These are phyloP conservation scores for Heliocidaris erythrogramma DNA, from an alignment of 35 echinoderm and acorn worm species.

Conservation along the genomic window DNA sequence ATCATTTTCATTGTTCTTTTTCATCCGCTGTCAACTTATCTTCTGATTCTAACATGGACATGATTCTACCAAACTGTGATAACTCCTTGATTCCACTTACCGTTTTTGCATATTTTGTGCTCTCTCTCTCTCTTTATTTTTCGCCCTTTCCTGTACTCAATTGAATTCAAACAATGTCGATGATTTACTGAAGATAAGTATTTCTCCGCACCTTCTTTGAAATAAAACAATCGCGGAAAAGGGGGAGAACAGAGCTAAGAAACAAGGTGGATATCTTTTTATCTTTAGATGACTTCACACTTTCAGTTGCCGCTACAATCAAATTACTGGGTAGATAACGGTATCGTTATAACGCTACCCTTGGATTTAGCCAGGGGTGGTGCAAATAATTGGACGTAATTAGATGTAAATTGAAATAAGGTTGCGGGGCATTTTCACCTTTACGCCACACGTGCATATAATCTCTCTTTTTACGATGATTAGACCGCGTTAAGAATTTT, in stretches of 20 bases:
- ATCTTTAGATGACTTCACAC: neutral
- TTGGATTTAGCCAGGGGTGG: neutral
- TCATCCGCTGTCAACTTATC: no score
- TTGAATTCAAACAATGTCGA: no score
- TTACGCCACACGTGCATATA: neutral
- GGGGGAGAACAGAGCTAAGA: neutral
- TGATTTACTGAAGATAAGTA: no score
- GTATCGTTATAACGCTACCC: neutral
- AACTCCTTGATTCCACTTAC: no score
- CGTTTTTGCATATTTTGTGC: no score
- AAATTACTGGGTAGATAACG: neutral
- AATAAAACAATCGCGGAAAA: no score
- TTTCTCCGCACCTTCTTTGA: no score
- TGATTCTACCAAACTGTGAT: no score
- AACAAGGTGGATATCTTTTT: neutral
- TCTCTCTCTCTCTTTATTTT: no score
- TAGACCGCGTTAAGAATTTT: neutral
- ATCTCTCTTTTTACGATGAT: neutral
- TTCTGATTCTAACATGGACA: no score
- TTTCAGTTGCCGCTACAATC: neutral
- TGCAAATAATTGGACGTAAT: neutral
- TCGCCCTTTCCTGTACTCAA: no score
- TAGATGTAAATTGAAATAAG: conserved; percentile 13
- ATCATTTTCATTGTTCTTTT: no score
- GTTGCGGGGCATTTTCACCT: conserved; percentile 6